Evolutionary conservation across 2,113 vertebrate species (phyloP).

Genomic region (Isichthys henryi): DNA sequence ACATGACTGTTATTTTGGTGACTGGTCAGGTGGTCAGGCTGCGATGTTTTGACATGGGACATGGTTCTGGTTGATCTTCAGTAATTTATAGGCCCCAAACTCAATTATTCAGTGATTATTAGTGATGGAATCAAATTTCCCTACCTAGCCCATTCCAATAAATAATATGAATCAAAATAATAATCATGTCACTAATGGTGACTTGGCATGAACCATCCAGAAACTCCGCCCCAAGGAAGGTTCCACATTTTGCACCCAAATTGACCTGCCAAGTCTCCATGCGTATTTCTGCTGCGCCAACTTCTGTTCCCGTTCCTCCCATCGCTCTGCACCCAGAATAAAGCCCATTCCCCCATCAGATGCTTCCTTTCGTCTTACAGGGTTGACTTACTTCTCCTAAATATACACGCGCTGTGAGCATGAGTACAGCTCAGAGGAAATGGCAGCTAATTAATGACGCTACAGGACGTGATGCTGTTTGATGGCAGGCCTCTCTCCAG

Average conservation of each 20-base stretch:
- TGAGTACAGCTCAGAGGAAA: neutral
- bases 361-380: neutral
- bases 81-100: no score
- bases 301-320: neutral
- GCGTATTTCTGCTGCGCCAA: neutral
- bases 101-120: no score
- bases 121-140: no score
- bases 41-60: no score
- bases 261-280: neutral
- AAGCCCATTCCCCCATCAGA: neutral
- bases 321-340: neutral
- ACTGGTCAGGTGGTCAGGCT: no score
- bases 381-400: neutral
- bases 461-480: neutral
- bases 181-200: no score
- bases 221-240: neutral
- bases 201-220: neutral
- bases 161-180: no score
- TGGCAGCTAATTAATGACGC: neutral
- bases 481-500: neutral
- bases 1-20: neutral
- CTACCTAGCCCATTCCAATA: no score
- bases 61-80: no score
- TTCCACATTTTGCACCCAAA: neutral
- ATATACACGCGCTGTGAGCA: neutral